These are phyloP conservation scores for Ciconia boyciana DNA, from an alignment of 2,113 vertebrate genomes.

Conservation along the genomic window DNA sequence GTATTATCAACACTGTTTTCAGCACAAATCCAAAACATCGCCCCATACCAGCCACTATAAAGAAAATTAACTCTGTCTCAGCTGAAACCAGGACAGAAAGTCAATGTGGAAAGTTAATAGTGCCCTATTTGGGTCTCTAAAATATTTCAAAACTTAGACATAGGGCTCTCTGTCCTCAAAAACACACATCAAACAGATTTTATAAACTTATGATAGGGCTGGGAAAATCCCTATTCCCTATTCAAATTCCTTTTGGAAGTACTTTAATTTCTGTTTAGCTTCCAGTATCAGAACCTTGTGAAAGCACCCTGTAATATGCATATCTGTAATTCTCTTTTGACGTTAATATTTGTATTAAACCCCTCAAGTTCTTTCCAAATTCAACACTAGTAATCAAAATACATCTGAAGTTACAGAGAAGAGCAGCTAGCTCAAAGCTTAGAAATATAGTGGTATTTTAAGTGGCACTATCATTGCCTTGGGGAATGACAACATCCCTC, in stretches of 20 bases:
- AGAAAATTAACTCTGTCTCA: no score
- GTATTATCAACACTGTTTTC: no score
- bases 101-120: background rate
- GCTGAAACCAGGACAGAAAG: background rate
- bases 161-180: background rate
- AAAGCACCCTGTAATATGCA: slow-evolving; percentile 30
- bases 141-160: background rate
- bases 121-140: background rate
- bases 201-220: slow-evolving; percentile 10
- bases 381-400: slow-evolving; percentile 50
- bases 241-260: slow-evolving; percentile 51
- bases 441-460: background rate
- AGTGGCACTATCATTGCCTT: background rate
- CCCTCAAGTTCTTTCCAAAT: slow-evolving; percentile 38
- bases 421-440: background rate
- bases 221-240: slow-evolving; percentile 42
- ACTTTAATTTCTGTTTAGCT: slow-evolving; percentile 55
- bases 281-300: slow-evolving; percentile 4
- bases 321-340: slow-evolving; percentile 49
- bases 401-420: slow-evolving; percentile 12
- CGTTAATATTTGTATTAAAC: slow-evolving; percentile 38
- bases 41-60: no score
- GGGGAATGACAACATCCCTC: background rate
- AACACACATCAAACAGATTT: slow-evolving; percentile 46
- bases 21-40: no score